A percentile compares a stretch with the other conserved stretches of the same genome.
phyloP scores from a whole-genome alignment of 2,888 invertebrate genomes.

The Noctua pronuba region DNA sequence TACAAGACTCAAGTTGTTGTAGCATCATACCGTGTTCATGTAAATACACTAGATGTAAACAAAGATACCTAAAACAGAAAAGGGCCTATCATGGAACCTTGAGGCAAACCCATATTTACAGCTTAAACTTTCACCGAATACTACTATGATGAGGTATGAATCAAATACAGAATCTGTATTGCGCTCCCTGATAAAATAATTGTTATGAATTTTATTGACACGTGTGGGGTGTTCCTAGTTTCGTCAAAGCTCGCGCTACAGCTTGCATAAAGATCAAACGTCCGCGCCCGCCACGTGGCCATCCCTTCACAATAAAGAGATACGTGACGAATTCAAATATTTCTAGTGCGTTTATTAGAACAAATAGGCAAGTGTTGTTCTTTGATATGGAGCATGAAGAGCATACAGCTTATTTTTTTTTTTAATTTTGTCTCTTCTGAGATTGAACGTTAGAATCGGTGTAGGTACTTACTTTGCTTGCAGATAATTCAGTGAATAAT shows the following conservation, averaged over 20 bases:
- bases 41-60: neutral
- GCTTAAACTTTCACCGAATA: neutral
- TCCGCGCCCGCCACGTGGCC: slow-evolving; percentile 76
- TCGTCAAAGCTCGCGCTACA: slow-evolving; percentile 31
- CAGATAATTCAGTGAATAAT: no score
- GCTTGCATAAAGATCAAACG: slow-evolving; percentile 80
- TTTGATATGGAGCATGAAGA: slow-evolving; percentile 47
- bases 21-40: neutral
- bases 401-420: neutral
- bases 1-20: neutral
- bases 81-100: neutral
- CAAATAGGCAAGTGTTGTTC: slow-evolving; percentile 28
- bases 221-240: slow-evolving; percentile 39
- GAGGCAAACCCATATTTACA: neutral
- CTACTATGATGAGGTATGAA: neutral
- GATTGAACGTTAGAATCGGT: neutral
- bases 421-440: neutral
- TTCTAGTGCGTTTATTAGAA: slow-evolving; percentile 52
- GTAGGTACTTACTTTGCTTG: neutral
- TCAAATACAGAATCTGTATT: slow-evolving; percentile 6
- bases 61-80: neutral
- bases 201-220: slow-evolving; percentile 36
- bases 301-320: slow-evolving; percentile 68
- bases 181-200: slow-evolving; percentile 8
- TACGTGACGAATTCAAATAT: slow-evolving; percentile 73